phyloP scores from a whole-genome alignment of 2,888 invertebrate species.

The Drosophila lacicola region DNA sequence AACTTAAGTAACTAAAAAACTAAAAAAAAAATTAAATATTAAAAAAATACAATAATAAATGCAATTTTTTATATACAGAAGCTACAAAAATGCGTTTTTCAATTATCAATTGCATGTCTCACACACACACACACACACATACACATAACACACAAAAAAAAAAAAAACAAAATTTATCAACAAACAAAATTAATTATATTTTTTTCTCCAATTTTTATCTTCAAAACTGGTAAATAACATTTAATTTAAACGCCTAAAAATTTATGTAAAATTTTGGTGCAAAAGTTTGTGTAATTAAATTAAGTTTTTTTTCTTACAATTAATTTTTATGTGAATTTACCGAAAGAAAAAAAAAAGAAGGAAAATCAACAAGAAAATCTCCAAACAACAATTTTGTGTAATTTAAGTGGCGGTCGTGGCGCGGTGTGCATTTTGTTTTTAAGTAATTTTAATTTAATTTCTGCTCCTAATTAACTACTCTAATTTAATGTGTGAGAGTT shows the following conservation, averaged over 20 bases:
- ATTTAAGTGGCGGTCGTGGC: slow-evolving; percentile 56
- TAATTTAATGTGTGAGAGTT: slow-evolving; percentile 51
- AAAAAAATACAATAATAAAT: slow-evolving; percentile 60
- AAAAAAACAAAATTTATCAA: background rate
- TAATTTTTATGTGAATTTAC: slow-evolving; percentile 37
- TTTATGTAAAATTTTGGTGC: slow-evolving; percentile 59
- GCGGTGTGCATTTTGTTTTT: slow-evolving; percentile 48
- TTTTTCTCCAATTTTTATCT: slow-evolving; percentile 26
- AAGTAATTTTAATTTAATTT: slow-evolving; percentile 39
- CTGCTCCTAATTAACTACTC: slow-evolving; percentile 46
- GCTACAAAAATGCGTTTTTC: slow-evolving; percentile 68
- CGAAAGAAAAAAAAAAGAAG: background rate
- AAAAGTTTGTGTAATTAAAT: slow-evolving; percentile 54
- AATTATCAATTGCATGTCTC: slow-evolving; percentile 61
- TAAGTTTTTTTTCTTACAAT: slow-evolving; percentile 29
- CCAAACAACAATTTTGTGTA: slow-evolving; percentile 20
- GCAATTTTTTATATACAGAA: slow-evolving; percentile 73
- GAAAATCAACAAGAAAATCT: background rate
- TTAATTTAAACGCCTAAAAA: slow-evolving; percentile 46
- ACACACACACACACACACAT: slow-evolving; percentile 12
- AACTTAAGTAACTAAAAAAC: slow-evolving; percentile 52
- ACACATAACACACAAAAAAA: slow-evolving; percentile 4
- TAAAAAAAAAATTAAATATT: slow-evolving; percentile 25
- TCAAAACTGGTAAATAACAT: slow-evolving; percentile 72
- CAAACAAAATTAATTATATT: slow-evolving; percentile 1